Evolutionary conservation across 2,888 invertebrate species (phyloP).

Genomic region (Nyleta sp.): DNA sequence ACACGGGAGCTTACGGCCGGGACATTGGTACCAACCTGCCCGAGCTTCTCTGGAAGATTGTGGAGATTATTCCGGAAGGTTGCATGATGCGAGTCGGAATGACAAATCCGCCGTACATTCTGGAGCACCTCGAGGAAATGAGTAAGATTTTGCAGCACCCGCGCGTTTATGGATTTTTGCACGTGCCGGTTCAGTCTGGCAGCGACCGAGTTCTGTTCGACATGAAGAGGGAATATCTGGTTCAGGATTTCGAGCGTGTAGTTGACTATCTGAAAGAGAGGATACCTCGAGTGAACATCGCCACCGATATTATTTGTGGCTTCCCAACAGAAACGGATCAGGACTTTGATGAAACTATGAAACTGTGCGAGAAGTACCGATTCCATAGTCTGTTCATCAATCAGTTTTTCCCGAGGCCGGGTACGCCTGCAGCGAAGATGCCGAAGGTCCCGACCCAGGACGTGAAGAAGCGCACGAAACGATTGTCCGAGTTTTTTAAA

Average conservation of each 20-base stretch:
- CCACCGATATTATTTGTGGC: slow-evolving; percentile 99
- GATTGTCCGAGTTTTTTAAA: slow-evolving; percentile 93
- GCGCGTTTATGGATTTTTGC: slow-evolving; percentile 96
- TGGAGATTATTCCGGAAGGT: slow-evolving; percentile 89
- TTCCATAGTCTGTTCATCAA: slow-evolving; percentile 99
- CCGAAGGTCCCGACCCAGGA: slow-evolving; percentile 91
- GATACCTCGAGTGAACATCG: slow-evolving; percentile 96
- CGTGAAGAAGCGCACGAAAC: slow-evolving; percentile 95
- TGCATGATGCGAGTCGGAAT: slow-evolving; percentile 96
- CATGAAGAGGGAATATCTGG: slow-evolving; percentile 97
- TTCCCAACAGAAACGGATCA: slow-evolving; percentile 97
- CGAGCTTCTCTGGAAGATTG: slow-evolving; percentile 92
- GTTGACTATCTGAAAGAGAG: slow-evolving; percentile 91
- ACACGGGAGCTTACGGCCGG: slow-evolving; percentile 98
- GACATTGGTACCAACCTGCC: slow-evolving; percentile 96
- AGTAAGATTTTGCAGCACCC: slow-evolving; percentile 94
- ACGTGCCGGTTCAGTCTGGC: slow-evolving; percentile 99
- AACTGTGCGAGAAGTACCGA: slow-evolving; percentile 91
- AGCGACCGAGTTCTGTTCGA: slow-evolving; percentile 96
- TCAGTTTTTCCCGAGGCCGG: slow-evolving; percentile 98
- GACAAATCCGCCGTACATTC: slow-evolving; percentile 99
- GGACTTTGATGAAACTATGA: slow-evolving; percentile 95
- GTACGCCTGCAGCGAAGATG: slow-evolving; percentile 98
- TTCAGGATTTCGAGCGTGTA: slow-evolving; percentile 94
- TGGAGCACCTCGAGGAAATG: slow-evolving; percentile 96